These are phyloP conservation scores for Beroe forskalii DNA, from an alignment of 37 sponge, comb jelly and placozoan species.

Conservation along the genomic window DNA sequence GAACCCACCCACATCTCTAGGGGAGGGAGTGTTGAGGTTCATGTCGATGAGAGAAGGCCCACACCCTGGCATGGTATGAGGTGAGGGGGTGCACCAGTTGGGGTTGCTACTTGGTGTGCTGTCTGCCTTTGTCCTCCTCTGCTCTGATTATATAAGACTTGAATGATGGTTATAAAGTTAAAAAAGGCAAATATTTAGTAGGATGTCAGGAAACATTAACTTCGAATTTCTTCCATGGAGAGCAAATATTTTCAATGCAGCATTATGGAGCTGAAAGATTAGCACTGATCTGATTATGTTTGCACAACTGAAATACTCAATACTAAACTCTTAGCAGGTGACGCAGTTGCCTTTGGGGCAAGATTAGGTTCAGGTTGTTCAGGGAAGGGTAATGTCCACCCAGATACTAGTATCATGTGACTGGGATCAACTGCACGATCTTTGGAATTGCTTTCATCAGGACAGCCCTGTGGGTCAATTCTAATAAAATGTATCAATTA, in stretches of 20 bases:
- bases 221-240: too few species aligned
- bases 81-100: conserved; percentile 15
- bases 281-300: too few species aligned
- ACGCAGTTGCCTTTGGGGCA: background rate
- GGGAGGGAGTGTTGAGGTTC: conserved; percentile 50
- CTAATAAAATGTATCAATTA: too few species aligned
- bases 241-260: too few species aligned
- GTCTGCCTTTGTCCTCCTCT: background rate
- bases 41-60: conserved; percentile 30
- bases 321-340: conserved; percentile 22
- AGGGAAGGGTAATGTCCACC: conserved; percentile 31
- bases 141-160: too few species aligned
- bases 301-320: too few species aligned
- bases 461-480: background rate
- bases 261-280: too few species aligned
- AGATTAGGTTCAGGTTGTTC: background rate
- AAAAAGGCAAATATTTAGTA: too few species aligned
- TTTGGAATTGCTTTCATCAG: background rate
- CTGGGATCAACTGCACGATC: background rate
- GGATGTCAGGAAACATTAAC: too few species aligned
- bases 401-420: conserved; percentile 47
- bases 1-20: conserved; percentile 5
- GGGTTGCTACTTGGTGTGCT: background rate
- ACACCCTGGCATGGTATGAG: background rate
- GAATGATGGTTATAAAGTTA: too few species aligned